phyloP scores from a whole-genome alignment of 2,797 vertebrate species.

The Atherinosoma microstoma region DNA sequence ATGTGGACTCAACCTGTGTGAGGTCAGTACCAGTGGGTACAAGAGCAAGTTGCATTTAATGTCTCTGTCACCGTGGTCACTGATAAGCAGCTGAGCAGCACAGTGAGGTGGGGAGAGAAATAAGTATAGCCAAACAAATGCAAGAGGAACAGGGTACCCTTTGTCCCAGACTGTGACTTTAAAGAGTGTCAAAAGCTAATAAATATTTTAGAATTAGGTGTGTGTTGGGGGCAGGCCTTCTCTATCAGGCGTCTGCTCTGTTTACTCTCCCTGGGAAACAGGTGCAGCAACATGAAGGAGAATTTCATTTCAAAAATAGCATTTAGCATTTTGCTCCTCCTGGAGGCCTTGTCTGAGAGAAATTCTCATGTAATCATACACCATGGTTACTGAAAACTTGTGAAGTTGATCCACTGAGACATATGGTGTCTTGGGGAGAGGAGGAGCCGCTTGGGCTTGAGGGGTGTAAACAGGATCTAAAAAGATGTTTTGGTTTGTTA shows the following conservation, averaged over 20 bases:
- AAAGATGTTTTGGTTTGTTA: slow-evolving; percentile 64
- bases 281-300: slow-evolving; percentile 95
- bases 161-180: slow-evolving; percentile 90
- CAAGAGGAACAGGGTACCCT: slow-evolving; percentile 85
- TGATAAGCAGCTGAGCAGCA: slow-evolving; percentile 71
- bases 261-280: slow-evolving; percentile 93
- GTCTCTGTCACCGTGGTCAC: slow-evolving; percentile 58
- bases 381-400: slow-evolving; percentile 81
- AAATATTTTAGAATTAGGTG: slow-evolving; percentile 99
- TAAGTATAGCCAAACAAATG: slow-evolving; percentile 68
- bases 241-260: slow-evolving; percentile 93
- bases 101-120: slow-evolving; percentile 45
- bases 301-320: slow-evolving; percentile 98
- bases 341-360: slow-evolving; percentile 83
- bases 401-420: slow-evolving; percentile 85
- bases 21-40: slow-evolving; percentile 50
- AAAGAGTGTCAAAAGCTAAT: slow-evolving; percentile 94
- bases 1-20: slow-evolving; percentile 59
- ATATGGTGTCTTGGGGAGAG: slow-evolving; percentile 81
- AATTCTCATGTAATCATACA: slow-evolving; percentile 87
- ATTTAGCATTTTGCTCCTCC: slow-evolving; percentile 84
- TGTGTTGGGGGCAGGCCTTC: slow-evolving; percentile 87
- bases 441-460: slow-evolving; percentile 55
- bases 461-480: slow-evolving; percentile 73
- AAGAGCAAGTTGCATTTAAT: slow-evolving; percentile 47